Conservation (phyloP, 2,797 vertebrate species). For the Tarsius wallacei region DNA sequence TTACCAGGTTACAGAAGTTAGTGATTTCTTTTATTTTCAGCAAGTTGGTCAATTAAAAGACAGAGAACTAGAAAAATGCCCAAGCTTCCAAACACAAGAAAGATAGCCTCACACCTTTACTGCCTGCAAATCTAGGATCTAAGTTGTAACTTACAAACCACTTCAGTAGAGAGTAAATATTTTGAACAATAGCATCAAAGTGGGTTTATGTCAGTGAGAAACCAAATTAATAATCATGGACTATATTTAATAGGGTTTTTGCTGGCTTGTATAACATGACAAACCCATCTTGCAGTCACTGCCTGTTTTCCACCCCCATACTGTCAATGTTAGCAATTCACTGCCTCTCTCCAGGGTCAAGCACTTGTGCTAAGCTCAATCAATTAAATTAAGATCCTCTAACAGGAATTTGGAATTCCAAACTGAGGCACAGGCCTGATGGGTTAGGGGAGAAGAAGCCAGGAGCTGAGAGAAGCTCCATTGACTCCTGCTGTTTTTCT, state of each 20-base stretch:
- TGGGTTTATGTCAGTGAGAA: neutral
- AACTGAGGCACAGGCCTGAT: neutral
- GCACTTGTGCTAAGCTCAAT: neutral
- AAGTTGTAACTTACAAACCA: constrained; percentile 8
- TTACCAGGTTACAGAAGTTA: neutral
- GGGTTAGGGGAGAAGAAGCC: neutral
- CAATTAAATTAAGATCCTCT: neutral
- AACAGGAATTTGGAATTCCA: neutral
- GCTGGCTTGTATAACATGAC: neutral
- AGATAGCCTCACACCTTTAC: neutral
- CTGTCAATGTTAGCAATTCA: neutral
- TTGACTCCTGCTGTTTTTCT: neutral
- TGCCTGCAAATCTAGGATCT: neutral
- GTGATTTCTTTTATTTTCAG: neutral
- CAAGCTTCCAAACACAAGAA: constrained; percentile 9
- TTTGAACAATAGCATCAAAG: constrained; percentile 3
- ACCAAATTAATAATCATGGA: constrained; percentile 14
- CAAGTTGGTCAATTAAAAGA: constrained; percentile 34
- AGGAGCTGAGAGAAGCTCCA: neutral
- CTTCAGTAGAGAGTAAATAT: neutral
- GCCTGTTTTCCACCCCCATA: neutral
- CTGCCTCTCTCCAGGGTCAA: neutral
- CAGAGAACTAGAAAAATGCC: neutral
- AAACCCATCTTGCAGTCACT: neutral
- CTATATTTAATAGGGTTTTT: neutral